A percentile compares a stretch with the other conserved stretches of the same genome.
Conservation (phyloP, 2,113 vertebrate species). For the Hyperopisus bebe region DNA sequence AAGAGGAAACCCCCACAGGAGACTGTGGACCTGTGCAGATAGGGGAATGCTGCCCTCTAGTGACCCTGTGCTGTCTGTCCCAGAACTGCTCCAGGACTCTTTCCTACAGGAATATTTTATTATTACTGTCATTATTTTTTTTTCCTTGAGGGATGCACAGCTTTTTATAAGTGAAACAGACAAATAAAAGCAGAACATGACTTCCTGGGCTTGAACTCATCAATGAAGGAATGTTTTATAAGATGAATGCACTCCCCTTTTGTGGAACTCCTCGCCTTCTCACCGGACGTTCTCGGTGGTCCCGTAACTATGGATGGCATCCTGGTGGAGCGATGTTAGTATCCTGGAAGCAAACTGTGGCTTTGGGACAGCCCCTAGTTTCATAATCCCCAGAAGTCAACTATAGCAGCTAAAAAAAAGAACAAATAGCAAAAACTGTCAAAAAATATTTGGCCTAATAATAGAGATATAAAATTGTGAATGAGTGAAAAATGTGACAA, state of each 20-base stretch:
- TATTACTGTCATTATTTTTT: slow-evolving; percentile 28
- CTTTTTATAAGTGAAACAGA: slow-evolving; percentile 44
- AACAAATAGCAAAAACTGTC: slow-evolving; percentile 33
- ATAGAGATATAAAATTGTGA: slow-evolving; percentile 4
- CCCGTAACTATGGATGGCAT: slow-evolving; percentile 41
- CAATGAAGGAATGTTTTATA: slow-evolving; percentile 46
- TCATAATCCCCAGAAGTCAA: slow-evolving; percentile 35
- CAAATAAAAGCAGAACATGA: slow-evolving; percentile 36
- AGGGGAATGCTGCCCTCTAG: slow-evolving; percentile 48
- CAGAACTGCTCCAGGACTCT: slow-evolving; percentile 43
- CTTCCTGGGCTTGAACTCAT: slow-evolving; percentile 49
- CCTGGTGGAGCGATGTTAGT: slow-evolving; percentile 42
- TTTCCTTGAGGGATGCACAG: slow-evolving; percentile 35
- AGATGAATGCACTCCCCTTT: slow-evolving; percentile 34
- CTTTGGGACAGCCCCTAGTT: slow-evolving; percentile 47
- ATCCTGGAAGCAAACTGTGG: slow-evolving; percentile 37
- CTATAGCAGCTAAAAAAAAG: slow-evolving; percentile 29
- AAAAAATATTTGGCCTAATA: not conserved
- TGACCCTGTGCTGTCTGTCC: slow-evolving; percentile 33
- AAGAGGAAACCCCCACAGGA: slow-evolving; percentile 94
- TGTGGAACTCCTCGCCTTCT: slow-evolving; percentile 33
- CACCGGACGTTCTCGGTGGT: slow-evolving; percentile 19
- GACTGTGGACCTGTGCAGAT: slow-evolving; percentile 85
- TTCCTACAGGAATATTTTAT: slow-evolving; percentile 43
- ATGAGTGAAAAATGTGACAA: slow-evolving; percentile 38